Evolutionary conservation across 2,888 invertebrate species (phyloP).

Genomic region (Ormyrus pomaceus): DNA sequence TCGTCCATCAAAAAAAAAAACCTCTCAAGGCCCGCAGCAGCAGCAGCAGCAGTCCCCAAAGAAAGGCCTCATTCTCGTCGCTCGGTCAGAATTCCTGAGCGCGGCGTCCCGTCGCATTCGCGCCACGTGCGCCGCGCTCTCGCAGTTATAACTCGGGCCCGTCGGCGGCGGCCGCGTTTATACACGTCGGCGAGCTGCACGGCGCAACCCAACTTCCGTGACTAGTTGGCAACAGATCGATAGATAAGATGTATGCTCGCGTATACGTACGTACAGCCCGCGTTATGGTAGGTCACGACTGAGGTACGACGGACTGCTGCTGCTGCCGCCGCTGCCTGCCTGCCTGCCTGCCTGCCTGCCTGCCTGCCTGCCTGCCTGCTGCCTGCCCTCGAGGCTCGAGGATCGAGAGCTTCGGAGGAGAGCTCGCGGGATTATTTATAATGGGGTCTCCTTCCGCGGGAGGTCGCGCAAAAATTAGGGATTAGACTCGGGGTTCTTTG

Average conservation of each 20-base stretch:
- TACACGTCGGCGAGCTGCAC: neutral
- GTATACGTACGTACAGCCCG: neutral
- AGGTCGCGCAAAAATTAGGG: too few relatives aligned
- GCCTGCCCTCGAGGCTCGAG: constrained; percentile 2
- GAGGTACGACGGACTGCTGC: constrained; percentile 11
- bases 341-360: neutral
- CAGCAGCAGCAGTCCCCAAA: too few relatives aligned
- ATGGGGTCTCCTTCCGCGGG: too few relatives aligned
- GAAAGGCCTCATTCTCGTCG: too few relatives aligned
- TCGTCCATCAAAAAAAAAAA: neutral
- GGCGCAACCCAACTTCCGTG: constrained; percentile 55
- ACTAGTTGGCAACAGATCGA: constrained; percentile 59
- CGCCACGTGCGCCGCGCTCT: constrained; percentile 25
- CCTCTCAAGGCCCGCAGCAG: too few relatives aligned
- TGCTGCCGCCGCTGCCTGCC: neutral
- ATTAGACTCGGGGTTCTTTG: too few relatives aligned
- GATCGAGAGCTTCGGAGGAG: neutral
- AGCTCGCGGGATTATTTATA: too few relatives aligned
- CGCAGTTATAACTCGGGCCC: constrained; percentile 4
- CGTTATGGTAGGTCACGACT: constrained; percentile 49
- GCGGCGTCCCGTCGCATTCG: constrained; percentile 1
- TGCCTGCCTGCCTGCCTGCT: neutral
- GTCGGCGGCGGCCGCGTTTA: neutral
- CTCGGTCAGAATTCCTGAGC: neutral
- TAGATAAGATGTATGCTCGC: constrained; percentile 54